Evolutionary conservation across 2,113 vertebrate genomes (phyloP).

Genomic region (Ardeotis arabs): DNA sequence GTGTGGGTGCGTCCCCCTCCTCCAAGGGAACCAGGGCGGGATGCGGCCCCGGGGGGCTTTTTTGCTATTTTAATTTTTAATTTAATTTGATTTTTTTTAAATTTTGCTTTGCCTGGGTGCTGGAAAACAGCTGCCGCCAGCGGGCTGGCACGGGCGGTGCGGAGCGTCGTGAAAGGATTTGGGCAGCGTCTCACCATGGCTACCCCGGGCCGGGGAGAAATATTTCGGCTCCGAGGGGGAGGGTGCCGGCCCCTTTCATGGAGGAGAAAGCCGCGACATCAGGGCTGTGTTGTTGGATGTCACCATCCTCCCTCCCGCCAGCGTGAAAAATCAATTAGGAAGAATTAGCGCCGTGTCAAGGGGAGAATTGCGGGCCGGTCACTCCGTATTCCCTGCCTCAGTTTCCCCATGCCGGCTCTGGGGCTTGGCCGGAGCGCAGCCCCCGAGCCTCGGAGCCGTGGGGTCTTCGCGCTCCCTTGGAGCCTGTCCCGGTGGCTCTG

Average conservation of each 20-base stretch:
- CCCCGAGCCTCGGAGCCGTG: too few species aligned
- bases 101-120: neutral
- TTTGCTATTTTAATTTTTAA: neutral
- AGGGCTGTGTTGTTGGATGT: slow-evolving; percentile 41
- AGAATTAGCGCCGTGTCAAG: slow-evolving; percentile 50
- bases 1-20: neutral
- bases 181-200: slow-evolving; percentile 48
- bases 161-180: neutral
- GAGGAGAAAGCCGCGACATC: slow-evolving; percentile 37
- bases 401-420: neutral
- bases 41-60: neutral
- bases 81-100: too few species aligned
- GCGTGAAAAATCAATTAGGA: slow-evolving; percentile 68
- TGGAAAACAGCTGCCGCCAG: neutral
- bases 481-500: neutral
- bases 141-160: neutral
- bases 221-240: slow-evolving; percentile 7
- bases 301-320: slow-evolving; percentile 33
- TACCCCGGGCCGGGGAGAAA: slow-evolving; percentile 24
- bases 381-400: neutral
- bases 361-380: neutral
- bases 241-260: slow-evolving; percentile 14
- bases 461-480: accelerated
- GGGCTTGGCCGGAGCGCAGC: accelerated
- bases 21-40: neutral